Evolutionary conservation across 2,888 invertebrate species (phyloP).

Genomic region (Agriopis leucophaearia): DNA sequence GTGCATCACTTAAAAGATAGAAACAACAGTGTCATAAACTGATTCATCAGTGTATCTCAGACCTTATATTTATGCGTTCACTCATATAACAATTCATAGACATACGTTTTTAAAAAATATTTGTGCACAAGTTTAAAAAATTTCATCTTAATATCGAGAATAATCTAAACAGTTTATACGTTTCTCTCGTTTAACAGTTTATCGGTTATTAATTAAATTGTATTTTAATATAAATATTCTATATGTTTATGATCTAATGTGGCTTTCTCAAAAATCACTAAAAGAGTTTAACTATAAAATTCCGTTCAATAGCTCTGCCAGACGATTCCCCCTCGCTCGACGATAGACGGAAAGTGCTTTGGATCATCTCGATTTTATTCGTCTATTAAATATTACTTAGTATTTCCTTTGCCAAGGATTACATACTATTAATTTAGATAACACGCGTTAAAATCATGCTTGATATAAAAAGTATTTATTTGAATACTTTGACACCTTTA

Average conservation of each 20-base stretch:
- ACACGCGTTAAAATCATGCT: too few relatives aligned
- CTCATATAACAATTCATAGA: background rate
- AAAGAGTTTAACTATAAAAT: background rate
- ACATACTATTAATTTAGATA: background rate
- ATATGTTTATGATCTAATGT: conserved; percentile 7
- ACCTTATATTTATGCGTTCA: background rate
- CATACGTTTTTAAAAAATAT: background rate
- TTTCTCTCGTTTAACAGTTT: background rate
- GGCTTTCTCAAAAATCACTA: conserved; percentile 6
- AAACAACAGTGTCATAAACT: background rate
- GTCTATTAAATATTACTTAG: background rate
- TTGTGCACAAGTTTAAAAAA: conserved; percentile 14
- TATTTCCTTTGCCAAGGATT: background rate
- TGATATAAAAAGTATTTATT: too few relatives aligned
- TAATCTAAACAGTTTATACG: background rate
- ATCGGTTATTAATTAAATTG: background rate
- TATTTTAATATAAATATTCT: background rate
- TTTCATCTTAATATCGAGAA: background rate
- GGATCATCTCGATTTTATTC: conserved; percentile 25
- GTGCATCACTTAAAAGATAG: too few relatives aligned
- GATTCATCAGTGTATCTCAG: conserved; percentile 4
- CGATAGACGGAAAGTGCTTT: conserved; percentile 11
- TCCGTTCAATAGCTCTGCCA: conserved; percentile 18
- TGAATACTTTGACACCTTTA: too few relatives aligned
- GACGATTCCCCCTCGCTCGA: conserved; percentile 49